Evolutionary conservation across 1,140 invertebrate genomes (phyloP).

Genomic region (Drosophila pallidifrons): DNA sequence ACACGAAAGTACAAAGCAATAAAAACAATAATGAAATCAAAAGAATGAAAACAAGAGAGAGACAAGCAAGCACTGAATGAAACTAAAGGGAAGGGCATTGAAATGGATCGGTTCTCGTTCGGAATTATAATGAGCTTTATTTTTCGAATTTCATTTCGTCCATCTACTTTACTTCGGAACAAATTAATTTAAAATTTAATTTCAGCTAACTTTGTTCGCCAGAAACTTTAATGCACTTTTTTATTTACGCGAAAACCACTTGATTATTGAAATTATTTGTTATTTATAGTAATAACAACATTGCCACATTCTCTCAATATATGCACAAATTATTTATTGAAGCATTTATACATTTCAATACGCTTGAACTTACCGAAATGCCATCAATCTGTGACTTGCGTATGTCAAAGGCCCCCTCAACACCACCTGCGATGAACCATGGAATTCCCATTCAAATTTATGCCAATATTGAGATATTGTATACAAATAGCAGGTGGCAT

Average conservation of each 20-base stretch:
- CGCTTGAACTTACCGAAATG: constrained; percentile 63
- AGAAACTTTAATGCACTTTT: background rate
- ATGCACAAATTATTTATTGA: constrained; percentile 65
- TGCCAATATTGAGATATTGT: constrained; percentile 55
- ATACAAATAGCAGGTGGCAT: constrained; percentile 67
- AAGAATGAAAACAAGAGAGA: constrained; percentile 64
- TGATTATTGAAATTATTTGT: background rate
- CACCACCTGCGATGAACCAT: constrained; percentile 2
- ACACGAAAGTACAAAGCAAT: constrained; percentile 66
- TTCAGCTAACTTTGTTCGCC: background rate
- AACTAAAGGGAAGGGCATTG: constrained; percentile 48
- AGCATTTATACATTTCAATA: constrained; percentile 68
- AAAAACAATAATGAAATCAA: constrained; percentile 82
- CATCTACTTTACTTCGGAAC: constrained; percentile 17
- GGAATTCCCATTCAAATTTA: constrained; percentile 23
- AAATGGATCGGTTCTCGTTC: constrained; percentile 56
- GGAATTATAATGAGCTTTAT: constrained; percentile 75
- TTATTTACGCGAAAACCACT: background rate
- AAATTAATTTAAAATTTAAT: constrained; percentile 19
- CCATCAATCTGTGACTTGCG: constrained; percentile 51
- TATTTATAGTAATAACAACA: background rate
- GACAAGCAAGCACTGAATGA: constrained; percentile 27
- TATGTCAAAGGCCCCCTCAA: constrained; percentile 19
- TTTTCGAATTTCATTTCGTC: constrained; percentile 28
- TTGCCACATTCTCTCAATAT: constrained; percentile 6